These are phyloP conservation scores for Portunus trituberculatus DNA, from an alignment of 1,140 invertebrate species.

Conservation along the genomic window DNA sequence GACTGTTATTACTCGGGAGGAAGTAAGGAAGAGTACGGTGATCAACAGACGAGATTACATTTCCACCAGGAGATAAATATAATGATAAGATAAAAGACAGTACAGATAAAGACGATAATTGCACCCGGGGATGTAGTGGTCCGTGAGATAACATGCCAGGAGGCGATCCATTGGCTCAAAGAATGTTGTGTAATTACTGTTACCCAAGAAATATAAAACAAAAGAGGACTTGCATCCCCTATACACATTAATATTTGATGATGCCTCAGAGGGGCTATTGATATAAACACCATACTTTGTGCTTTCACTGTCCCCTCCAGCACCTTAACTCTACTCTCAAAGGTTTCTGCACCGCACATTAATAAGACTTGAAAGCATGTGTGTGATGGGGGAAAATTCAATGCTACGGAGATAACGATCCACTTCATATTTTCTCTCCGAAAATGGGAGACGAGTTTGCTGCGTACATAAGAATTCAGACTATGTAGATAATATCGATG, in stretches of 20 bases:
- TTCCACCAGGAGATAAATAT: background rate
- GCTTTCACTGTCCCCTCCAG: background rate
- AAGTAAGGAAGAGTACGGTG: background rate
- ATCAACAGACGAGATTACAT: background rate
- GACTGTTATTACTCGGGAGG: background rate
- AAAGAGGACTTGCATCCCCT: background rate
- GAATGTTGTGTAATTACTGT: background rate
- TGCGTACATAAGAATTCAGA: background rate
- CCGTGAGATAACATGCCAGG: background rate
- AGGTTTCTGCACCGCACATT: background rate
- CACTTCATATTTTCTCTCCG: background rate
- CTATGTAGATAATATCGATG: too few relatives aligned
- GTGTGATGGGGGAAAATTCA: background rate
- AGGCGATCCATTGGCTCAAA: background rate
- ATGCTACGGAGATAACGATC: background rate
- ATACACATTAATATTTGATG: background rate
- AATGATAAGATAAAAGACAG: background rate
- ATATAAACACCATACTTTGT: background rate
- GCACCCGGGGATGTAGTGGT: background rate
- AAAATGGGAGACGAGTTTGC: background rate
- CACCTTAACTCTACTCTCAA: background rate
- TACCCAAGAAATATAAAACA: background rate
- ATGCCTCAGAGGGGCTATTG: background rate
- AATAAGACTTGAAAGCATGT: background rate
- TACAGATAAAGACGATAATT: background rate